Conservation (phyloP, 2,888 invertebrate species). For the Calephelis perditalis region DNA sequence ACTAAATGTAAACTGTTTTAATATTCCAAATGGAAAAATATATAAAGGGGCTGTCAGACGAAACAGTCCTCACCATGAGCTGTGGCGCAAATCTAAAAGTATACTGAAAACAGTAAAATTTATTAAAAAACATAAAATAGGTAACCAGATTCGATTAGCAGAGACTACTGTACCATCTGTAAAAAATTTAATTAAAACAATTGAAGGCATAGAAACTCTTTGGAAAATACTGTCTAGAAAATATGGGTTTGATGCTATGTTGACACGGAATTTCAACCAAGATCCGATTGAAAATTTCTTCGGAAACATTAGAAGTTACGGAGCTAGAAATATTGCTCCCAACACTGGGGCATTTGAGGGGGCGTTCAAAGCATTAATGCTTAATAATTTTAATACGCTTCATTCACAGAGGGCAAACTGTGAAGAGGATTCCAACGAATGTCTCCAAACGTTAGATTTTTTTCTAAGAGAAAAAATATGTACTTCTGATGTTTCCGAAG, state of each 20-base stretch:
- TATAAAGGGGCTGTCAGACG: constrained; percentile 25
- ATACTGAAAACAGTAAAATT: constrained; percentile 21
- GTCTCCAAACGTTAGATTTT: constrained; percentile 19
- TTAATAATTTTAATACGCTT: constrained; percentile 21
- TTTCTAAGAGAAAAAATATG: constrained; percentile 21
- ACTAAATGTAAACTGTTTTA: constrained; percentile 13
- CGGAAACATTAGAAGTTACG: constrained; percentile 24
- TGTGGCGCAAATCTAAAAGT: constrained; percentile 19
- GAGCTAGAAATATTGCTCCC: constrained; percentile 22
- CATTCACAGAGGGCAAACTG: constrained; percentile 19
- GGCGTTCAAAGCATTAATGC: constrained; percentile 24
- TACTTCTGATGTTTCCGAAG: constrained; percentile 10
- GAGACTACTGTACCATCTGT: constrained; percentile 17
- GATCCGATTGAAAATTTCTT: constrained; percentile 27
- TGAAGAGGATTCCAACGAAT: constrained; percentile 19
- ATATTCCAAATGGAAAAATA: constrained; percentile 26
- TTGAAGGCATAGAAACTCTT: constrained; percentile 22
- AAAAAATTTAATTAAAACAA: constrained; percentile 23
- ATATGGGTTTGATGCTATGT: constrained; percentile 21
- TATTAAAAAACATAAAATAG: constrained; percentile 15
- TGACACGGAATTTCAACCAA: constrained; percentile 27
- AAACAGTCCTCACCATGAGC: constrained; percentile 20
- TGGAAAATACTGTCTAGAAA: constrained; percentile 19
- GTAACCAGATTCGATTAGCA: constrained; percentile 14
- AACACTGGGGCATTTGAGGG: constrained; percentile 22